Evolutionary conservation across 37 sponge, comb jelly and placozoan genomes (phyloP), one percentile per base, ranked within the genome.

Genomic region (Axinella damicornis): DNA sequence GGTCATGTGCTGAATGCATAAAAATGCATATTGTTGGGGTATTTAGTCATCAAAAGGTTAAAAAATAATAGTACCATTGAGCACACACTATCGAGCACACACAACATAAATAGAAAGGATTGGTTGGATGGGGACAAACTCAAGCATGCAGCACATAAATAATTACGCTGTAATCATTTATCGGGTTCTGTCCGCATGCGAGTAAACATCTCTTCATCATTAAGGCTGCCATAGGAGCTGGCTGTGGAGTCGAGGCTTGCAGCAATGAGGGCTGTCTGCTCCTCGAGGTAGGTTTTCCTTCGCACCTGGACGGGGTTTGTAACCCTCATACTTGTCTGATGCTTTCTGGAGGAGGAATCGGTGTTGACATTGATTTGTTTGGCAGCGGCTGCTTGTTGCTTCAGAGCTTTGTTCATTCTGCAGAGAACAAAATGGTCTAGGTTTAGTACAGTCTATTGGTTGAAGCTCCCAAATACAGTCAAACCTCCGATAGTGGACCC

Each of bases 141-240:
- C 46, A 12, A 46, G 46, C 46, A 46, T 46, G n/a, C n/a, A n/a
- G n/a, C n/a, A n/a, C 9, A 46, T 46, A 12, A 46, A 46, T 12
- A 46, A 46, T 4, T 46, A 46, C 9, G 9, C 46, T 9, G 9
- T 46, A 46, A 9, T 70, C 15, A 70, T 61, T 61, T 61, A 25
- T 61, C 63, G 2, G 27, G 4, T 11, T 25, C 27, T 46, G 9
- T 46, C 46, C 9, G 46, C 9, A 9, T 46, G 46, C 46, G 46
- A 6, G 63, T 52, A 15, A 72, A 72, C 32, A 32, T 75, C 25
- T 75, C 76, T 20, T 82, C 83, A 19, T 72, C 83, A 73, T 72
- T 31, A 13, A 82, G 1, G 41, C 83, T 82, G 0, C 73, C 83
- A 72, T 72, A 72, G 4, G 83, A 82, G 33, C 83, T 82, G 28